These are phyloP conservation scores for Myopa testacea DNA, from an alignment of 2,888 invertebrate species.

Conservation along the genomic window DNA sequence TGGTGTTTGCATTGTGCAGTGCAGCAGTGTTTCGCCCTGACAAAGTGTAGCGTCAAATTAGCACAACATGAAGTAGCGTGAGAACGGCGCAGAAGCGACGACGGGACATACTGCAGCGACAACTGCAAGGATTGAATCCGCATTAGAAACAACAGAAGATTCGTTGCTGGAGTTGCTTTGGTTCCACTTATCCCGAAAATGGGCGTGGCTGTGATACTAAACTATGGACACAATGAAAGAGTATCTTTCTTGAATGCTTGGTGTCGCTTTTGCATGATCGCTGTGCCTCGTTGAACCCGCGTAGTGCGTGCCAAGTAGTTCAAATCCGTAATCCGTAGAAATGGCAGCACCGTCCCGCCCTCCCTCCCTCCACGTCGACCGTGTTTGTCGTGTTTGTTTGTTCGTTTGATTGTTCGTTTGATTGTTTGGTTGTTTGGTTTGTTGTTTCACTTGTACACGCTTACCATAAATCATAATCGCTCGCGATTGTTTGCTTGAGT, in stretches of 20 bases:
- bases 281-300: not conserved
- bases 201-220: not conserved
- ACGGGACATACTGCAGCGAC: too few species aligned
- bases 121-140: too few species aligned
- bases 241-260: not conserved
- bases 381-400: not conserved
- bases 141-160: too few species aligned
- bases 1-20: too few species aligned
- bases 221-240: not conserved
- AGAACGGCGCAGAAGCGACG: too few species aligned
- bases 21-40: too few species aligned
- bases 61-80: too few species aligned
- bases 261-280: not conserved
- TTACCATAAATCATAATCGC: constrained; percentile 49
- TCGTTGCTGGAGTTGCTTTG: not conserved
- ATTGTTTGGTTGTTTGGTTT: constrained; percentile 31
- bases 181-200: not conserved
- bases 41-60: too few species aligned
- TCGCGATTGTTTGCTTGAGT: constrained; percentile 33
- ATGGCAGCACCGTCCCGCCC: not conserved
- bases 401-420: constrained; percentile 5
- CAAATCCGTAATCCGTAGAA: constrained; percentile 7
- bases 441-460: constrained; percentile 20
- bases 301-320: constrained; percentile 1
- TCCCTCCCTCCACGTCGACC: not conserved